A percentile compares a stretch with the other conserved stretches of the same genome.
Evolutionary conservation across 2,888 invertebrate species (phyloP).

Genomic region (Craniophora ligustri): DNA sequence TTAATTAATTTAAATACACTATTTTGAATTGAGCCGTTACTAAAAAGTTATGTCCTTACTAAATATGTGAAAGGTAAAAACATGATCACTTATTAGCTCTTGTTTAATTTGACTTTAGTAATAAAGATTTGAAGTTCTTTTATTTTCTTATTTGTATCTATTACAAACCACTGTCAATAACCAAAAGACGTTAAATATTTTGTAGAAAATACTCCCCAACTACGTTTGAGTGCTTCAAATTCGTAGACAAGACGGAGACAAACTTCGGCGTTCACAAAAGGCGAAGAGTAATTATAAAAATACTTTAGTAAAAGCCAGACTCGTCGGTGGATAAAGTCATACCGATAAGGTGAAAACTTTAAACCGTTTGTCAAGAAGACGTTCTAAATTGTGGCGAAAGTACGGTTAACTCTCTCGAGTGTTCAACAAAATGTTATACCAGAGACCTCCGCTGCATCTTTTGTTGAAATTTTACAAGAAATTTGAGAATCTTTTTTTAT

Average conservation of each 20-base stretch:
- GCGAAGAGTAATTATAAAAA: slow-evolving; percentile 60
- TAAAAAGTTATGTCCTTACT: no score
- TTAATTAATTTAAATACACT: no score
- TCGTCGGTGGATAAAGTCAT: slow-evolving; percentile 40
- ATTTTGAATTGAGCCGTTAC: no score
- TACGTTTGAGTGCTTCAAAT: slow-evolving; percentile 14
- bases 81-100: no score
- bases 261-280: slow-evolving; percentile 47
- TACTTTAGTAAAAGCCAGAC: slow-evolving; percentile 46
- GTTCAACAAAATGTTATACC: slow-evolving; percentile 19
- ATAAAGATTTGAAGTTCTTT: no score
- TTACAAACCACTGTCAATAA: no score
- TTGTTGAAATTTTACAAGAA: slow-evolving; percentile 3
- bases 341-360: slow-evolving; percentile 64
- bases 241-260: slow-evolving; percentile 19
- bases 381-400: slow-evolving; percentile 56
- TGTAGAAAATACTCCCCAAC: slow-evolving; percentile 13
- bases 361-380: slow-evolving; percentile 61
- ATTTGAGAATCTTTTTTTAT: no score
- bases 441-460: slow-evolving; percentile 7
- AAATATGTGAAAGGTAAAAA: no score
- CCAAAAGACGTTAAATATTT: no score
- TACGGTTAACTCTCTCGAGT: slow-evolving; percentile 51
- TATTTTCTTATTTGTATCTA: neutral
- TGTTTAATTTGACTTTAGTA: neutral